Conservation (phyloP, 1,140 invertebrate species). For the Oncopodura yosiiana region DNA sequence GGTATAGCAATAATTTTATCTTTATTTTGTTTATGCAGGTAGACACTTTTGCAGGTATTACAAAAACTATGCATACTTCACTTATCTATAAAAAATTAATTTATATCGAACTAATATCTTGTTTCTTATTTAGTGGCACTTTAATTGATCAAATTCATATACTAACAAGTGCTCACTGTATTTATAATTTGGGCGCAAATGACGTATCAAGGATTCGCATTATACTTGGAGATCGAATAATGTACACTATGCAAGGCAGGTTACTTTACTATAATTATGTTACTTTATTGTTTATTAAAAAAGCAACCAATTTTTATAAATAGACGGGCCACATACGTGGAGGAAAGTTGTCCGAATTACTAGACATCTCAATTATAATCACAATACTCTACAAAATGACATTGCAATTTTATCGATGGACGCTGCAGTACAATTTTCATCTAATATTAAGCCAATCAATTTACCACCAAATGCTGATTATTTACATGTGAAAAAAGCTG, state of each 20-base stretch:
- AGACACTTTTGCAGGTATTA: no score
- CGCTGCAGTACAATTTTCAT: conserved; percentile 60
- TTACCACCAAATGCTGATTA: background rate
- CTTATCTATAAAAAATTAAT: no score
- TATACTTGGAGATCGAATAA: conserved; percentile 19
- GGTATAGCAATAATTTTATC: background rate
- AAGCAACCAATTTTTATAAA: no score
- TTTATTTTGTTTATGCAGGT: background rate
- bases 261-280: no score
- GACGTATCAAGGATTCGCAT: conserved; percentile 13
- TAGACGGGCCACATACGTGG: conserved; percentile 17
- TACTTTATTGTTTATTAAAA: no score
- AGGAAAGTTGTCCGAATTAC: conserved; percentile 18
- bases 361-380: conserved; percentile 17
- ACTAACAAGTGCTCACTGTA: conserved; percentile 16
- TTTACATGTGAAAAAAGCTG: conserved; percentile 11
- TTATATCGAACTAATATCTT: no score
- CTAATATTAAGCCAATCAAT: conserved; percentile 55
- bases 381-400: conserved; percentile 55
- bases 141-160: conserved; percentile 18
- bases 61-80: no score
- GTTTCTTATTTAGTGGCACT: conserved; percentile 22
- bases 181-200: conserved; percentile 5
- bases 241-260: conserved; percentile 14
- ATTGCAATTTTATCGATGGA: conserved; percentile 73